Evolutionary conservation across 2,113 vertebrate genomes (phyloP).

Genomic region (zebrafish (Danio rerio)): DNA sequence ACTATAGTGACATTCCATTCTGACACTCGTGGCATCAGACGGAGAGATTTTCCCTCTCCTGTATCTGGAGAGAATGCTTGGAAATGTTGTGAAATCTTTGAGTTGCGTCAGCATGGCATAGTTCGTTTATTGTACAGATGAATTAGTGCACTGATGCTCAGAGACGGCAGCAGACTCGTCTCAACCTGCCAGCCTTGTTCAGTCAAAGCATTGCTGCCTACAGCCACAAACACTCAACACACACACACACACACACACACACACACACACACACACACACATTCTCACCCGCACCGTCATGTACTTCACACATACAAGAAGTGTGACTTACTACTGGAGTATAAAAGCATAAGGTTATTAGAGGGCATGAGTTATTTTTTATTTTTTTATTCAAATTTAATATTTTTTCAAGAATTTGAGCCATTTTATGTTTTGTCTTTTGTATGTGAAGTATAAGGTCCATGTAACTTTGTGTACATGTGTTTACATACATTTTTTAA

Average conservation of each 20-base stretch:
- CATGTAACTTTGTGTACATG: too few relatives aligned
- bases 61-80: neutral
- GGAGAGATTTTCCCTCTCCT: neutral
- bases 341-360: neutral
- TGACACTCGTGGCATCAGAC: neutral
- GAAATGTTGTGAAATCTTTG: conserved; percentile 31
- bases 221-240: neutral
- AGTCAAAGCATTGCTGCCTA: conserved; percentile 9
- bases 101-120: neutral
- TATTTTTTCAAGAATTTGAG: too few relatives aligned
- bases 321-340: neutral
- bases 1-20: neutral
- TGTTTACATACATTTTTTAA: too few relatives aligned
- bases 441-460: too few relatives aligned
- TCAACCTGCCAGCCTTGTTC: conserved; percentile 21
- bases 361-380: neutral
- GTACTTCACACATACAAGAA: neutral
- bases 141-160: neutral
- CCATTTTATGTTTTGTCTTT: too few relatives aligned
- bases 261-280: neutral
- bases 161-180: conserved; percentile 20
- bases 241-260: neutral
- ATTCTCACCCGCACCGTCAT: neutral
- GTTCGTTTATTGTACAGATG: conserved; percentile 23
- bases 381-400: too few relatives aligned